Base-by-base conservation (phyloP, 2,888 invertebrate genomes). In the Erebia ligea region DNA sequence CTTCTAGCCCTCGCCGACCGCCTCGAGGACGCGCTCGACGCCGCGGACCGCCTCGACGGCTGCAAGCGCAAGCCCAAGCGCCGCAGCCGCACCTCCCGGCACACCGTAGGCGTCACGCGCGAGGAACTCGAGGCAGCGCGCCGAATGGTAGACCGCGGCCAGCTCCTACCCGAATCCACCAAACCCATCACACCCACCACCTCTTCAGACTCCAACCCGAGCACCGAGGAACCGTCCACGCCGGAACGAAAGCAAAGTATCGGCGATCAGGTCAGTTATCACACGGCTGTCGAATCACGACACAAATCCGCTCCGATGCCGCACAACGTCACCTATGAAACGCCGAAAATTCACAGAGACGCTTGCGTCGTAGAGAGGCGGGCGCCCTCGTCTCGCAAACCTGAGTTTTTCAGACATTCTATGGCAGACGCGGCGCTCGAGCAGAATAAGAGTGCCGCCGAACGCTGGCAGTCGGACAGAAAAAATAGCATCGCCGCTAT, bases 31-130 rank as follows among this genome's bases (percentile, higher is more conserved):
- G 93, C 95, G 59, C 87, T 94, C 42, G 86, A 86, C 73, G 88
- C 88, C 66, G 85, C 90, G 74, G 87, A 89, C 80, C 78, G 89
- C 1, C 84, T 90, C 42, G 90, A 92, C 77, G 89, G 89, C 73
- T 88, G 88, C 80, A 85, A 84, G 71, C 85, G 92, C 68, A 86
- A 86, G 9, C 86, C 93, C 2, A 91, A 95, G 40, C 94, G 95
- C 73, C 94, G 95, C 69, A 94, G 94, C 75, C 94, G 96, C 45
- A 95, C 95, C 73, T 95, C 95, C 62, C 90, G 98, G 0, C 97
- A 98, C 85, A 98, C 98, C 0, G 96, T 98, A 25, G 97, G 97
- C 62, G 97, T 98, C 19, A 97, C 96, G 54, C 94, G 95, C 59
- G 97, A 97, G 83, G 98, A 98, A 81, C 87, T 98, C 40, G 97